Evolutionary conservation across 2,888 invertebrate species (phyloP).

Genomic region (Ptilodon capucinus): DNA sequence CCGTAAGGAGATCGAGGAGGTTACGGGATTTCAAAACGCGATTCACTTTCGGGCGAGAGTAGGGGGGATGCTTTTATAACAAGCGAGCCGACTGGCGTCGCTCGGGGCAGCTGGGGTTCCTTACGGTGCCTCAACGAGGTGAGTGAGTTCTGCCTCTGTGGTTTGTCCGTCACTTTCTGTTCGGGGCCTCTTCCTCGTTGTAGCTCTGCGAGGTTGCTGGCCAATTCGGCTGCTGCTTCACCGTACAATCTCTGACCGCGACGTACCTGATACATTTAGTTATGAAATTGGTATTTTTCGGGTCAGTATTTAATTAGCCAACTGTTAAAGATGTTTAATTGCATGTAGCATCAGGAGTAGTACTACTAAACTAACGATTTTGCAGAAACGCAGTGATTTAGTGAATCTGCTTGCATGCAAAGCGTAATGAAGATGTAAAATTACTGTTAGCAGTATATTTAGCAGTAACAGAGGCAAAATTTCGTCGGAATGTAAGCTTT

Average conservation of each 20-base stretch:
- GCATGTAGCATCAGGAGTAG: too few species aligned
- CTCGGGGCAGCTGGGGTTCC: constrained; percentile 53
- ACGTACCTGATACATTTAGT: constrained; percentile 46
- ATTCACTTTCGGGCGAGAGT: constrained; percentile 23
- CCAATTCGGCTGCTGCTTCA: constrained; percentile 65
- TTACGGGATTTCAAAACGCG: constrained; percentile 11
- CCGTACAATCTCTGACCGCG: constrained; percentile 64
- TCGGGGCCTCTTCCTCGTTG: constrained; percentile 52
- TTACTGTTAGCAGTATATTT: too few species aligned
- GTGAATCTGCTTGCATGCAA: too few species aligned
- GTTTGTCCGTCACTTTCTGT: constrained; percentile 55
- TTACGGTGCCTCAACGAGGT: constrained; percentile 55
- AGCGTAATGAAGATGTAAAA: too few species aligned
- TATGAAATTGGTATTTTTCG: not conserved
- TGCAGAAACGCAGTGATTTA: too few species aligned
- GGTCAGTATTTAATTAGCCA: too few species aligned
- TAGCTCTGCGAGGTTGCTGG: constrained; percentile 59
- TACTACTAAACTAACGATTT: too few species aligned
- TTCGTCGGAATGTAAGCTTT: too few species aligned
- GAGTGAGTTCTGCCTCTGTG: constrained; percentile 40
- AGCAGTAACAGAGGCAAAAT: too few species aligned
- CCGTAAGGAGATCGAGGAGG: not conserved
- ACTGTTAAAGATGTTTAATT: too few species aligned
- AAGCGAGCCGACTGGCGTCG: constrained; percentile 44
- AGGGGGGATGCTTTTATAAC: constrained; percentile 49